Base-by-base conservation (phyloP, 2,797 vertebrate species). In the Bovichtus variegatus region DNA sequence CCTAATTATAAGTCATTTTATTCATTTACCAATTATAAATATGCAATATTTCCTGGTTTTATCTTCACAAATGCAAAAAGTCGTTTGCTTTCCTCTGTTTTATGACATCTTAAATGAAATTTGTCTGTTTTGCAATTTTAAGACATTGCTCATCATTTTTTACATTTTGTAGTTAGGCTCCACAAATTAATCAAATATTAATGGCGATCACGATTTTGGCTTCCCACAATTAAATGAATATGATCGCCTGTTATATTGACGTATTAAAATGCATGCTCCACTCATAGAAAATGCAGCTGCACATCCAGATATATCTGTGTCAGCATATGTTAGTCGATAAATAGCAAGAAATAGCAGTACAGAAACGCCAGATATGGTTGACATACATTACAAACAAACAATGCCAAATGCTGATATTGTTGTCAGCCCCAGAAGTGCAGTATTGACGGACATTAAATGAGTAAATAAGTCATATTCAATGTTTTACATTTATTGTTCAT, bases 1-100 rank as follows among this genome's bases (percentile, higher is more conserved):
- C 0, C n/a, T n/a, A n/a, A n/a, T n/a, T n/a, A n/a, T n/a, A n/a
- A n/a, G 0, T 2, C 0, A 15, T 46, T 69, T 3, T 23, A 21
- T 43, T 51, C 1, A 46, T 46, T 16, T n/a, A 36, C 15, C 8
- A 60, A 50, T 25, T 23, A 13, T 25, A 27, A 43, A 50, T 11
- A 9, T 1, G 16, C 12, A 50, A 27, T 50, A 54, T 49, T 41
- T 40, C 13, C 43, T 38, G 29, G 4, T 38, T 60, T 15, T 11
- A 16, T 25, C 9, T n/a, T 47, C 19, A 61, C 6, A 49, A 38
- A 27, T 59, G 10, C 11, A 50, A 18, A 47, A 23, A 49, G 2
- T 27, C 0, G 0, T 25, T 18, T 25, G 3, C 11, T 36, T 57
- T 16, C 62, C 3, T 62, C 6, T 51, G 2, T 66, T 46, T 66